A percentile compares a stretch with the other conserved stretches of the same genome.
phyloP scores from a whole-genome alignment of 35 echinoderm and acorn worm genomes.

The Apostichopus californicus region DNA sequence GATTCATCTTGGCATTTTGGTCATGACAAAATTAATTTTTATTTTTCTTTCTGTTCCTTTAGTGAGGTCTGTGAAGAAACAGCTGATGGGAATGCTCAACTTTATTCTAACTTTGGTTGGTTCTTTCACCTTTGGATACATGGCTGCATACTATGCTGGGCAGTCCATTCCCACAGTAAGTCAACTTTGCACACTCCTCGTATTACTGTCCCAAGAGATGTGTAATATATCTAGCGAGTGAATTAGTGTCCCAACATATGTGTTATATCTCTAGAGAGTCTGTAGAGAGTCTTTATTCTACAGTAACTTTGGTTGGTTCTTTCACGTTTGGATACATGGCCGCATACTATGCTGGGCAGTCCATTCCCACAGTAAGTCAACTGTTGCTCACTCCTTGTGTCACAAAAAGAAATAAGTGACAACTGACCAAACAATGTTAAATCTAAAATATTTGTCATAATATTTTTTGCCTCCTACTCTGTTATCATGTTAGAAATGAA shows the following conservation, averaged over 20 bases:
- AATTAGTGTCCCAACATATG: too few species aligned
- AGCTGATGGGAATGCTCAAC: conserved; percentile 81
- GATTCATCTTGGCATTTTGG: too few species aligned
- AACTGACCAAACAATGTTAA: too few species aligned
- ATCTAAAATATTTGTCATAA: too few species aligned
- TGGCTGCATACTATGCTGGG: conserved; percentile 73
- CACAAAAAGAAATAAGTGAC: too few species aligned
- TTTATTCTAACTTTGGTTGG: conserved; percentile 74
- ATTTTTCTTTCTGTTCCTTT: not conserved
- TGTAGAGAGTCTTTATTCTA: conserved; percentile 40
- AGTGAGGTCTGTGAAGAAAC: conserved; percentile 70
- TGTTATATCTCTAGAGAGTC: too few species aligned
- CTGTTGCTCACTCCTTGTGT: not conserved
- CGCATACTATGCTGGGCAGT: conserved; percentile 65
- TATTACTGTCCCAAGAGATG: too few species aligned
- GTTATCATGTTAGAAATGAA: too few species aligned
- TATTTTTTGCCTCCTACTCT: too few species aligned
- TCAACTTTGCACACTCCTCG: not conserved
- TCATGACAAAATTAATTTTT: too few species aligned
- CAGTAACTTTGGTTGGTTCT: conserved; percentile 71
- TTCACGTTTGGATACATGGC: conserved; percentile 95
- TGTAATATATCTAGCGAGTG: too few species aligned
- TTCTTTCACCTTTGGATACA: conserved; percentile 84
- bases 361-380: conserved; percentile 68
- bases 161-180: conserved; percentile 73